A percentile compares a stretch with the other conserved stretches of the same genome.
phyloP scores from a whole-genome alignment of 1,140 invertebrate genomes.

The Glomeris maerens region DNA sequence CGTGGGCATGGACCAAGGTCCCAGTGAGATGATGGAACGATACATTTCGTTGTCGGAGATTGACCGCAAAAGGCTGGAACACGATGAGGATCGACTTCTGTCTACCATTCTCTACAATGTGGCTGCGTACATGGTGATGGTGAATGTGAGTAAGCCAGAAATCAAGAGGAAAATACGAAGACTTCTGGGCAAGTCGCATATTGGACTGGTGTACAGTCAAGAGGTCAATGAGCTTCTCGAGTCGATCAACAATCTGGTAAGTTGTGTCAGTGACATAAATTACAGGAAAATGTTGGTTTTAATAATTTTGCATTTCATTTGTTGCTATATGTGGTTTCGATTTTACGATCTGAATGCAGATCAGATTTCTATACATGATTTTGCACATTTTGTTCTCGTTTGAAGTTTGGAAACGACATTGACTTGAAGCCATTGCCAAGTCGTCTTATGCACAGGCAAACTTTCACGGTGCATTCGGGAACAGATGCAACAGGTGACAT shows the following conservation, averaged over 20 bases:
- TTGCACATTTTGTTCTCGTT: too few relatives aligned
- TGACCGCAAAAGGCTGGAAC: conserved; percentile 87
- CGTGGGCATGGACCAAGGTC: conserved; percentile 99
- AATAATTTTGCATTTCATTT: conserved; percentile 12
- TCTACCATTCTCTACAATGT: conserved; percentile 93
- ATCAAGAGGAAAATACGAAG: conserved; percentile 83
- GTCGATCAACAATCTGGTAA: conserved; percentile 84
- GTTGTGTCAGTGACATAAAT: conserved; percentile 21
- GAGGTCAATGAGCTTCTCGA: conserved; percentile 94
- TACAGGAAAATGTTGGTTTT: neutral
- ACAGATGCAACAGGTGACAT: conserved; percentile 78
- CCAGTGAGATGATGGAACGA: conserved; percentile 97
- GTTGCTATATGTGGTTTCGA: conserved; percentile 9
- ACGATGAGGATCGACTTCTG: conserved; percentile 92
- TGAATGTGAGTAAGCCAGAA: conserved; percentile 71
- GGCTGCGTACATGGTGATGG: conserved; percentile 90
- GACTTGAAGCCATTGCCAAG: conserved; percentile 74
- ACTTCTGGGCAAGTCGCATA: conserved; percentile 92
- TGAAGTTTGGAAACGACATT: conserved; percentile 77
- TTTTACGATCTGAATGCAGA: too few relatives aligned
- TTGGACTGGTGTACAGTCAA: conserved; percentile 91
- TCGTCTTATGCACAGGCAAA: conserved; percentile 85
- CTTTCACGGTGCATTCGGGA: conserved; percentile 93
- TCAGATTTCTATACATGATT: too few relatives aligned
- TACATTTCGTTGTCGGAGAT: conserved; percentile 87